Evolutionary conservation across 2,888 invertebrate genomes (phyloP), one percentile per base, ranked within the genome.

Genomic region (Panopea generosa): DNA sequence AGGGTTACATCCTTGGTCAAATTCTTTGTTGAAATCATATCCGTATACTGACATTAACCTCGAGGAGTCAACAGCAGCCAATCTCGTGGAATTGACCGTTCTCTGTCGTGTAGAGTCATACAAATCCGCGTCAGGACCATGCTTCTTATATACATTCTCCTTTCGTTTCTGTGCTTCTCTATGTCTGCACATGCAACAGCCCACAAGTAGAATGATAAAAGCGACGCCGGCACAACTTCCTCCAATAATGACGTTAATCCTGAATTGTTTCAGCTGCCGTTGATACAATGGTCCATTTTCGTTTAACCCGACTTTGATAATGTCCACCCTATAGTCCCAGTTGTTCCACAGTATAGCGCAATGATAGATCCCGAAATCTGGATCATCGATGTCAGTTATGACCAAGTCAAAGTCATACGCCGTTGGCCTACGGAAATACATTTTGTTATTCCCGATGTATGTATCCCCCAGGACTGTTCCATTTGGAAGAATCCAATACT

Each of bases 311-410:
- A 80, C 52, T 14, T 67, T 47, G n/a, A 80, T 80, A 0, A 50
- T 66, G 24, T 66, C 66, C 3, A 76, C 50, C 16, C 45, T 45
- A 49, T 77, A 80, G 55, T 74, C 55, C 4, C 61, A 60, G 38
- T 80, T 80, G n/a, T 80, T 70, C 80, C 80, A 80, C 22, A 80
- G 14, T 70, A 83, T 63, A 16, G 78, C 45, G 47, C 86, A 86
- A 69, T 83, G 73, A 38, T 86, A 86, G 20, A 80, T 60, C 0
- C 86, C 86, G 52, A 80, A 86, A 55, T 86, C 86, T 16, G 26
- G 62, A 24, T 85, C 85, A 29, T 77, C 62, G 24, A 82, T 78
- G 14, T 50, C 50, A 0, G 45, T 27, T 33, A 86, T 76, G 24
- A 53, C 40, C 22, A 80, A 52, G 47, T 52, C 60, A 50, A 80